Conservation (phyloP, 2,888 invertebrate genomes). For the Oligia latruncula region DNA sequence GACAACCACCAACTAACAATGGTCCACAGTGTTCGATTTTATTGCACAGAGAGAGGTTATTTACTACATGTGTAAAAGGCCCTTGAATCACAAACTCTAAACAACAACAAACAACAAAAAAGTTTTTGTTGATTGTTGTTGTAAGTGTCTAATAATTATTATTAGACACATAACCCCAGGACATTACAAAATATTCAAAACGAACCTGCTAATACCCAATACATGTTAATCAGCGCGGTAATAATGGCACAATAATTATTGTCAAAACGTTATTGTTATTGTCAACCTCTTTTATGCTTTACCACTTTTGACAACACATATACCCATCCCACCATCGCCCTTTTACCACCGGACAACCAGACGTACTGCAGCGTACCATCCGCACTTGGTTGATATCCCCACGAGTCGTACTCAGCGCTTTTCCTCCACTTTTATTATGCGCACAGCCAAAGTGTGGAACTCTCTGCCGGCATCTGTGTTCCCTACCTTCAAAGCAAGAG, state of each 20-base stretch:
- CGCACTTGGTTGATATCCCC: too few species aligned
- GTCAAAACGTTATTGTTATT: neutral
- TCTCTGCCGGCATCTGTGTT: too few species aligned
- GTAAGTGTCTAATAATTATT: neutral
- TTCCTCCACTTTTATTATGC: too few species aligned
- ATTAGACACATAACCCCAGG: neutral
- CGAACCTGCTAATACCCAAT: neutral
- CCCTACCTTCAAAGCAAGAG: too few species aligned
- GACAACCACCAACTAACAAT: neutral
- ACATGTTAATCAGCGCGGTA: neutral
- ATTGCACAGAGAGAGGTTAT: neutral
- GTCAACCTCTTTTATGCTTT: neutral
- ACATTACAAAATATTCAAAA: constrained; percentile 2
- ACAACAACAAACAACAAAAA: neutral
- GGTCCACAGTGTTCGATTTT: neutral
- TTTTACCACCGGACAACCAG: too few species aligned
- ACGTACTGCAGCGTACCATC: too few species aligned
- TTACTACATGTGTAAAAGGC: neutral
- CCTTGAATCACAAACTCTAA: neutral
- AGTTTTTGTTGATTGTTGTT: too few species aligned
- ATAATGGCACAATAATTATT: neutral
- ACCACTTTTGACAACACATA: neutral
- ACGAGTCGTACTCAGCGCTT: too few species aligned
- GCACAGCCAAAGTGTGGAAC: too few species aligned
- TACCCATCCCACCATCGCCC: too few species aligned